Conservation (phyloP, 1,140 invertebrate genomes). For the Zaprionus tsacasi region DNA sequence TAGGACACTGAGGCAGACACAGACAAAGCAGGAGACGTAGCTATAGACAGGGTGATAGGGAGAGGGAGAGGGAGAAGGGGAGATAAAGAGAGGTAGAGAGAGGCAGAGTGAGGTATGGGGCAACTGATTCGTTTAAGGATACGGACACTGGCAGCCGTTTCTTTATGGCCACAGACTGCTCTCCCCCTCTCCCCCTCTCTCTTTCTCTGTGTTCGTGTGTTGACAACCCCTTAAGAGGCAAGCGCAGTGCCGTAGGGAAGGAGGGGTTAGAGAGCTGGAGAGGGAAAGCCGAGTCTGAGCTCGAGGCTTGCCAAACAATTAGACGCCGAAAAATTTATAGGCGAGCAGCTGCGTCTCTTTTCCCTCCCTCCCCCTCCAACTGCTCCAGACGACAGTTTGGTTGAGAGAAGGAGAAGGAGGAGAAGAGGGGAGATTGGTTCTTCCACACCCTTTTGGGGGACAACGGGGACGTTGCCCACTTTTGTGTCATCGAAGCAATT, state of each 20-base stretch:
- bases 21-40: slow-evolving; percentile 5
- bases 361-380: neutral
- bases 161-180: slow-evolving; percentile 46
- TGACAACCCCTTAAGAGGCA: slow-evolving; percentile 46
- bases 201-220: slow-evolving; percentile 9
- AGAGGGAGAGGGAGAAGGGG: neutral
- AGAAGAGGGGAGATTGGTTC: neutral
- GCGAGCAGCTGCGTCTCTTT: slow-evolving; percentile 37
- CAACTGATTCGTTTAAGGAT: slow-evolving; percentile 40
- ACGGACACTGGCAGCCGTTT: slow-evolving; percentile 43
- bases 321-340: slow-evolving; percentile 77
- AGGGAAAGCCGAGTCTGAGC: slow-evolving; percentile 21
- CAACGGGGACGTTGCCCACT: slow-evolving; percentile 55
- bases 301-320: slow-evolving; percentile 68
- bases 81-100: neutral
- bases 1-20: slow-evolving; percentile 46
- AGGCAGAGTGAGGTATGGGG: neutral
- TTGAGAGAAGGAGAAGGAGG: neutral
- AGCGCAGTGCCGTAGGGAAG: neutral
- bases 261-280: neutral
- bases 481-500: slow-evolving; percentile 75
- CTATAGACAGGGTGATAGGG: neutral
- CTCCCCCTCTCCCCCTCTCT: neutral
- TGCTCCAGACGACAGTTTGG: slow-evolving; percentile 3
- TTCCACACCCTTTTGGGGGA: neutral